Percentiles rank a stretch among this genome's conserved stretches.
Evolutionary conservation across 1,140 invertebrate genomes (phyloP).

Genomic region (Nasonia longicornis): DNA sequence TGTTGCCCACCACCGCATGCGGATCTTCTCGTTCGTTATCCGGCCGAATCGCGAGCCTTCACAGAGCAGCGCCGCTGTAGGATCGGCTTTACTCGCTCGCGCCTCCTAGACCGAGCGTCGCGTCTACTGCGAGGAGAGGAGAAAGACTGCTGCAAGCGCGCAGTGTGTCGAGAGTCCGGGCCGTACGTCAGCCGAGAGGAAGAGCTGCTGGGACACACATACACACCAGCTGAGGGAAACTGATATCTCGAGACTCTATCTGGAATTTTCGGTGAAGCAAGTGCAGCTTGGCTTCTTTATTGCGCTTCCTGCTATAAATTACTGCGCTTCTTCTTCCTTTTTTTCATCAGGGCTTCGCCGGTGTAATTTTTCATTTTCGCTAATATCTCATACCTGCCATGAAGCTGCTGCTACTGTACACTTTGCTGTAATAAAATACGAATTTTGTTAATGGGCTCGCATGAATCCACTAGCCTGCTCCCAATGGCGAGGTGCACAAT

Average conservation of each 20-base stretch:
- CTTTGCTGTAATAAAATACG: not conserved
- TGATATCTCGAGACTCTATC: not conserved
- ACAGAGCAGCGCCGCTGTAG: not conserved
- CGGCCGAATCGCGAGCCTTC: not conserved
- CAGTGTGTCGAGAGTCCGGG: not conserved
- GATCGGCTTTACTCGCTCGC: slow-evolving; percentile 6
- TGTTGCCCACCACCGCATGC: not conserved
- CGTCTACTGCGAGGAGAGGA: not conserved
- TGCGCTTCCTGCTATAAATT: slow-evolving; percentile 13
- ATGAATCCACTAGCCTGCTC: not conserved
- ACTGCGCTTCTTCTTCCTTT: too few relatives aligned
- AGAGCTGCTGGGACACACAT: not conserved
- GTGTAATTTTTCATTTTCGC: not conserved
- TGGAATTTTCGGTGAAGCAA: slow-evolving; percentile 15
- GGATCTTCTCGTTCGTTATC: slow-evolving; percentile 22
- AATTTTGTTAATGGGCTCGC: not conserved
- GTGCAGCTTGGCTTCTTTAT: not conserved
- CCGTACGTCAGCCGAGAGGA: slow-evolving; percentile 1
- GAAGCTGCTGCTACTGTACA: not conserved
- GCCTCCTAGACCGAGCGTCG: not conserved
- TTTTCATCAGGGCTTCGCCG: too few relatives aligned
- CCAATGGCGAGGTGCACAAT: not conserved
- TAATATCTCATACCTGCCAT: not conserved
- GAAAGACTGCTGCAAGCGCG: too few relatives aligned
- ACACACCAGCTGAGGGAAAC: not conserved